phyloP scores from a whole-genome alignment of 1,140 invertebrate species.

The Chlorops oryzae region DNA sequence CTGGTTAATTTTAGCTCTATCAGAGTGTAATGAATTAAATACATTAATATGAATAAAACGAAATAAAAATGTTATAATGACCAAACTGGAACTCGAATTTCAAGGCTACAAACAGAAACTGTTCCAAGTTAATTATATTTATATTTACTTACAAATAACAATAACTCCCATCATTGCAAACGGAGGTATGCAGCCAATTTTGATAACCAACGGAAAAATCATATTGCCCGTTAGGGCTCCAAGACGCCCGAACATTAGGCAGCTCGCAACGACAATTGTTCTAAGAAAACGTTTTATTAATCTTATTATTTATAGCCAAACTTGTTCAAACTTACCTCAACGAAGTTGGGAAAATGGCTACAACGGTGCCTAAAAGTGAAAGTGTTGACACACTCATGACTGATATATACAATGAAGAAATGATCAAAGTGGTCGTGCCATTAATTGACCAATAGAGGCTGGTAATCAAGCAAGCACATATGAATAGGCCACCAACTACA shows the following conservation, averaged over 20 bases:
- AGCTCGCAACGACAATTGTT: conserved; percentile 37
- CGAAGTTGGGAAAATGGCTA: conserved; percentile 39
- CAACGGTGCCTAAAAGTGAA: conserved; percentile 35
- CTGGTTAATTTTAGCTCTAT: too few species aligned
- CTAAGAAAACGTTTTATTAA: conserved; percentile 13
- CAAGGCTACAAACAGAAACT: too few species aligned
- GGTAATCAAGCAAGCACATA: conserved; percentile 39
- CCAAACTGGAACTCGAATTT: too few species aligned
- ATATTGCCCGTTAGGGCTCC: conserved; percentile 37
- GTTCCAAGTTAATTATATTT: too few species aligned
- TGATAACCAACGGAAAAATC: conserved; percentile 37
- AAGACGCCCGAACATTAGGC: conserved; percentile 41
- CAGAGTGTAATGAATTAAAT: too few species aligned
- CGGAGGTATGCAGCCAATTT: conserved; percentile 35
- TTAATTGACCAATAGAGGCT: conserved; percentile 49
- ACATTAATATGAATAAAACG: too few species aligned
- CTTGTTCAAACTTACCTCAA: conserved; percentile 26
- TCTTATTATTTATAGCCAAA: neutral
- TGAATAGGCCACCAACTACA: conserved; percentile 43
- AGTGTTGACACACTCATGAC: conserved; percentile 34
- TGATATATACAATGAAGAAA: conserved; percentile 35
- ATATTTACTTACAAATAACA: conserved; percentile 41
- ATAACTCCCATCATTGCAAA: conserved; percentile 39
- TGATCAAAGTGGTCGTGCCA: conserved; percentile 36
- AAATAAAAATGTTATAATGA: too few species aligned